Evolutionary conservation across 2,888 invertebrate species (phyloP).

Genomic region (Diadromus collaris): DNA sequence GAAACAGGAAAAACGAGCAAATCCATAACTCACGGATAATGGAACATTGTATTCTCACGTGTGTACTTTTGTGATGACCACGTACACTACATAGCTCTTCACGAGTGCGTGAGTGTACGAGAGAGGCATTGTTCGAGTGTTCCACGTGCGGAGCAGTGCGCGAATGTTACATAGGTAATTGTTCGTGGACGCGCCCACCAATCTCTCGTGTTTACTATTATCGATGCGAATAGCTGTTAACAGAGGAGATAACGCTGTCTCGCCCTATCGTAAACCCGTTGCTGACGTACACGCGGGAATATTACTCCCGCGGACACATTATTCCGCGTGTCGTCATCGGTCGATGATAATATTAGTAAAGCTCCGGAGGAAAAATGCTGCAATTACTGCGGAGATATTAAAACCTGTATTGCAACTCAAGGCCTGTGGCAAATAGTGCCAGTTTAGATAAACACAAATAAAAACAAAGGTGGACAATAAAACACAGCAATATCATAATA

Average conservation of each 20-base stretch:
- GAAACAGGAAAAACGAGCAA: slow-evolving; percentile 17
- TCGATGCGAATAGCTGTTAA: slow-evolving; percentile 29
- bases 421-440: too few species aligned
- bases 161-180: not conserved
- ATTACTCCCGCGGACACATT: not conserved
- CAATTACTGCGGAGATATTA: too few species aligned
- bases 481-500: too few species aligned
- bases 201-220: slow-evolving; percentile 28
- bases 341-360: too few species aligned
- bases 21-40: slow-evolving; percentile 40
- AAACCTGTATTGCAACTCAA: too few species aligned
- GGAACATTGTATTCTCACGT: slow-evolving; percentile 21
- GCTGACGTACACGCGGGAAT: not conserved
- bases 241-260: slow-evolving; percentile 20
- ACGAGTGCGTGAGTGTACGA: slow-evolving; percentile 14
- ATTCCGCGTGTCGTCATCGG: not conserved
- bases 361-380: too few species aligned
- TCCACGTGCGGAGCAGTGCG: not conserved
- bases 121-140: slow-evolving; percentile 34
- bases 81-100: slow-evolving; percentile 9
- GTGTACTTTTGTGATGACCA: not conserved
- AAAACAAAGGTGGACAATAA: too few species aligned
- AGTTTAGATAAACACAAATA: too few species aligned
- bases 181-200: not conserved
- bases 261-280: not conserved